Percentiles rank a stretch among this genome's conserved stretches.
phyloP scores from a whole-genome alignment of 2,113 vertebrate species.

The Catharus minimus region DNA sequence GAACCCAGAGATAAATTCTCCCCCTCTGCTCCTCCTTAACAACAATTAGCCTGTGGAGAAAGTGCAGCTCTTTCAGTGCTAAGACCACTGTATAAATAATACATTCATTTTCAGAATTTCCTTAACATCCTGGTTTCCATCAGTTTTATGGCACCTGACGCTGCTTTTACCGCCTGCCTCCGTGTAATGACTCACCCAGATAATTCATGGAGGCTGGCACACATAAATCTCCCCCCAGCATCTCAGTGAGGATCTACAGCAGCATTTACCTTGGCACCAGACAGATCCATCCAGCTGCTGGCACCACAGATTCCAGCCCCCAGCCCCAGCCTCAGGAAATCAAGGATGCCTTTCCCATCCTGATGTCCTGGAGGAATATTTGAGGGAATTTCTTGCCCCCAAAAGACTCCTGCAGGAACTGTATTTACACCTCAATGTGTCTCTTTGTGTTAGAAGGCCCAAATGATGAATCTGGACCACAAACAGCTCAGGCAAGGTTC shows the following conservation, averaged over 20 bases:
- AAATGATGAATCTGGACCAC: not conserved
- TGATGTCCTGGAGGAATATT: not conserved
- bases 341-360: not conserved
- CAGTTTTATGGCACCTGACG: not conserved
- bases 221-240: not conserved
- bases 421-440: fast-evolving
- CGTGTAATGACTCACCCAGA: not conserved
- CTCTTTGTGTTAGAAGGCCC: not conserved
- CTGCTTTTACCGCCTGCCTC: not conserved
- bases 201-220: not conserved
- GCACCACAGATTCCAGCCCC: not conserved
- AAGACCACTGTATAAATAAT: not conserved
- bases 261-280: not conserved
- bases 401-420: not conserved
- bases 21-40: not conserved
- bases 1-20: not conserved
- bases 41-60: not conserved
- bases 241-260: not conserved
- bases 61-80: not conserved
- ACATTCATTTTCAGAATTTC: not conserved
- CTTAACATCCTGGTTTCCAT: not conserved
- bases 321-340: not conserved
- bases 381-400: not conserved
- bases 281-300: not conserved
- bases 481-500: not conserved